These are phyloP conservation scores for Helarctos malayanus DNA, from an alignment of 2,797 vertebrate genomes.

Conservation along the genomic window DNA sequence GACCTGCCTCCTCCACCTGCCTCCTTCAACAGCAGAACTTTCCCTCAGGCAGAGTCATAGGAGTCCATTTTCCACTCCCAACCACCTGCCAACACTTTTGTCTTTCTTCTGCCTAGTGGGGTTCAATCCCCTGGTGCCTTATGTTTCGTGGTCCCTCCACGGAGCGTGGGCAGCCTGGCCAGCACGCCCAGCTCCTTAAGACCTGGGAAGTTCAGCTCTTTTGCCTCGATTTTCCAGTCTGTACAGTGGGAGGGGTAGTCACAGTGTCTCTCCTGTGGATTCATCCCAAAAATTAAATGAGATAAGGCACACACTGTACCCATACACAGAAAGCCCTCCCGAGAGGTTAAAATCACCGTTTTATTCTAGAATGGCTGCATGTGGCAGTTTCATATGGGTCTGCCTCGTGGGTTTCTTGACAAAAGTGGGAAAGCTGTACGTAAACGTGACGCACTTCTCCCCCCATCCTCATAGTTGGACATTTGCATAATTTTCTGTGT, in stretches of 20 bases:
- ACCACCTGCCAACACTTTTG: too few relatives aligned
- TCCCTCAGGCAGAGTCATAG: not conserved
- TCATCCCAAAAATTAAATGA: not conserved
- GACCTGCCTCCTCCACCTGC: not conserved
- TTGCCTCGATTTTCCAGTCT: not conserved
- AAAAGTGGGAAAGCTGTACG: not conserved
- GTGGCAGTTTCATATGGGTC: not conserved
- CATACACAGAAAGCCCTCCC: not conserved
- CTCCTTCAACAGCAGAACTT: not conserved
- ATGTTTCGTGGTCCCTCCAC: not conserved
- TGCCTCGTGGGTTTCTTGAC: not conserved
- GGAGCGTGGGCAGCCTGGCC: not conserved
- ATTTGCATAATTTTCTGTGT: not conserved
- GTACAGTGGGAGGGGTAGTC: not conserved
- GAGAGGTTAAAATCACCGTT: not conserved
- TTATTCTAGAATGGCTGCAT: not conserved
- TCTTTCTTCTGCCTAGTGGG: not conserved
- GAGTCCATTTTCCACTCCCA: not conserved
- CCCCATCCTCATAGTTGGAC: not conserved
- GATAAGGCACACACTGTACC: not conserved
- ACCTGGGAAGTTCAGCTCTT: not conserved
- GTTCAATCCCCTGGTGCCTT: rapidly evolving
- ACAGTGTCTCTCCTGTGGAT: not conserved
- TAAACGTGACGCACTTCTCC: not conserved
- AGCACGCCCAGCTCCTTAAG: not conserved